Evolutionary conservation across 2,888 invertebrate species (phyloP), one percentile per base, ranked within the genome.

Genomic region (Polyploca ridens): DNA sequence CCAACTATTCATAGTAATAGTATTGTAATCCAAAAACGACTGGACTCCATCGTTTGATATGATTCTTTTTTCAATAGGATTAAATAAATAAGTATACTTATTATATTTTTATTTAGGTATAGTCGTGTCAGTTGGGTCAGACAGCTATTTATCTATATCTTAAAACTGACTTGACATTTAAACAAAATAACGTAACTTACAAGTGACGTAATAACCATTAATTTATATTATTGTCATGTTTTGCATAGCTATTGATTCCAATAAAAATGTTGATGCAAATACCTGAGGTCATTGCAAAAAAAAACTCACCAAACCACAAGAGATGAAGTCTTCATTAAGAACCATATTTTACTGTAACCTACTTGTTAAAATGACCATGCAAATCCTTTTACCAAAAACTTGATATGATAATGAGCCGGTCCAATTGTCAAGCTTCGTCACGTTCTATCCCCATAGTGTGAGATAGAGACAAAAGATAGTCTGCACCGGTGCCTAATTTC

Each of bases 401-500:
- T 64, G 63, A 59, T 62, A 60, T 19, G 58, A 33, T 63, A 58
- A 62, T 62, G 54, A 64, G 74, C 70, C 65, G 75, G 73, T 72
- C 70, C 65, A 66, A 69, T 74, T 80, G 71, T 70, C 64, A 64
- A 74, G 64, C 63, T 68, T 62, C 64, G 66, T 77, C 72, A 71
- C 76, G 69, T 69, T 80, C 75, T 54, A 68, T 65, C 72, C 73
- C 69, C 69, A 74, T 74, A 73, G 72, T 65, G 69, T 64, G 66
- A 65, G 79, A 79, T 75, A 81, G 69, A 73, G 73, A 75, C 72
- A 35, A 75, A 72, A 72, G 62, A 69, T 54, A 66, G 77, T 80
- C 75, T 62, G 74, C 72, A 72, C 73, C 70, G 73, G 73, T 74
- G 67, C 66, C 70, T 75, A 75, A 76, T 77, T 75, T 78, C 75